Percentiles rank a stretch among this genome's conserved stretches.
Conservation (phyloP, 2,888 invertebrate species). For the Gerosis bhagava region DNA sequence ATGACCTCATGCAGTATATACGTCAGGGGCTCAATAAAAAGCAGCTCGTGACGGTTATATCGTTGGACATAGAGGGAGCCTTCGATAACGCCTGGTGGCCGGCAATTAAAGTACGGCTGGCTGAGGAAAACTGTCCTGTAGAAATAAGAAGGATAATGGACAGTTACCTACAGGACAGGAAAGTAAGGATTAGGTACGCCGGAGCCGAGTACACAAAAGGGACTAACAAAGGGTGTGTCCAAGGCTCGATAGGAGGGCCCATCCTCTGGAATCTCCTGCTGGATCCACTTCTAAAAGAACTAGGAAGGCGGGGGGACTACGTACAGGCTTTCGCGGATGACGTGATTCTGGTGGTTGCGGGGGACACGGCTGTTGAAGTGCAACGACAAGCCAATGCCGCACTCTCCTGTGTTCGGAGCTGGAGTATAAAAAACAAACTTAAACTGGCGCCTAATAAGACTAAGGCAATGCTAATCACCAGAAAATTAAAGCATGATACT, state of each 20-base stretch:
- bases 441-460: neutral
- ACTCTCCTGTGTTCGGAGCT: neutral
- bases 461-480: neutral
- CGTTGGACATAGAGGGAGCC: too few species aligned
- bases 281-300: too few species aligned
- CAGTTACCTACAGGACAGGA: slow-evolving; percentile 20
- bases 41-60: neutral
- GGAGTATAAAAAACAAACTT: neutral
- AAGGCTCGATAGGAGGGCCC: too few species aligned
- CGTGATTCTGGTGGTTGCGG: neutral
- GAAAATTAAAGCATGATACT: neutral
- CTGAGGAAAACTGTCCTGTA: slow-evolving; percentile 21
- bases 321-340: neutral
- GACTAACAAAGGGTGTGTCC: too few species aligned
- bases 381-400: neutral
- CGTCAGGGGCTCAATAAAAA: slow-evolving; percentile 1
- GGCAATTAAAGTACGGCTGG: too few species aligned
- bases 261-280: slow-evolving; percentile 16
- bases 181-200: slow-evolving; percentile 13
- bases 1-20: slow-evolving; percentile 21
- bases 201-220: slow-evolving; percentile 5
- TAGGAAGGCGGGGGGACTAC: neutral
- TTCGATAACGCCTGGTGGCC: too few species aligned
- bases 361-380: neutral
- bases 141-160: slow-evolving; percentile 7